phyloP scores from a whole-genome alignment of 1,140 invertebrate genomes.

The Patella vulgata region DNA sequence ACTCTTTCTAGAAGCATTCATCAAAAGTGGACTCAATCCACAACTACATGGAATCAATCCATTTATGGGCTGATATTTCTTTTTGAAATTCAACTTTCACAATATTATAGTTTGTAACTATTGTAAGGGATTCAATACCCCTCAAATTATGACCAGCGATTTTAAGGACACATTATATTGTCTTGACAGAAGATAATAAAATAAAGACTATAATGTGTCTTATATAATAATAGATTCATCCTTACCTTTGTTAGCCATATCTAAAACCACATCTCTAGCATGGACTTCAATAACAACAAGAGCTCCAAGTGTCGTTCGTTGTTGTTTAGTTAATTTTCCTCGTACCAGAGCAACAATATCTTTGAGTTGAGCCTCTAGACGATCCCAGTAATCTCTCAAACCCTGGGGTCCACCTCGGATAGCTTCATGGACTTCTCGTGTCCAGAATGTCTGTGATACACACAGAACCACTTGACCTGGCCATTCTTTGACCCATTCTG shows the following conservation, averaged over 20 bases:
- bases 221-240: too few species aligned
- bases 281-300: slow-evolving; percentile 68
- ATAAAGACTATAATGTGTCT: too few species aligned
- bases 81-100: too few species aligned
- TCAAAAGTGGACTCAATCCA: too few species aligned
- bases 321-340: slow-evolving; percentile 66
- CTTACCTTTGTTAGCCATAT: slow-evolving; percentile 62
- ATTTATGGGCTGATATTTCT: too few species aligned
- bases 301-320: slow-evolving; percentile 65
- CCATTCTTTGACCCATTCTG: slow-evolving; percentile 67
- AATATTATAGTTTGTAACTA: too few species aligned
- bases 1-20: too few species aligned
- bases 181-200: too few species aligned
- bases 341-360: slow-evolving; percentile 66
- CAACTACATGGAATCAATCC: too few species aligned
- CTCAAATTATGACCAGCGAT: too few species aligned
- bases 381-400: slow-evolving; percentile 57
- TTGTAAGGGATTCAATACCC: too few species aligned
- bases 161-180: too few species aligned
- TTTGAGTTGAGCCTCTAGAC: slow-evolving; percentile 57
- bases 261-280: slow-evolving; percentile 62
- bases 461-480: slow-evolving; percentile 68
- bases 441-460: slow-evolving; percentile 67
- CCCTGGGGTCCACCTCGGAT: slow-evolving; percentile 54
- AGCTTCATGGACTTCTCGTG: slow-evolving; percentile 64